phyloP scores from a whole-genome alignment of 2,888 invertebrate species.

The Oscheius onirici region DNA sequence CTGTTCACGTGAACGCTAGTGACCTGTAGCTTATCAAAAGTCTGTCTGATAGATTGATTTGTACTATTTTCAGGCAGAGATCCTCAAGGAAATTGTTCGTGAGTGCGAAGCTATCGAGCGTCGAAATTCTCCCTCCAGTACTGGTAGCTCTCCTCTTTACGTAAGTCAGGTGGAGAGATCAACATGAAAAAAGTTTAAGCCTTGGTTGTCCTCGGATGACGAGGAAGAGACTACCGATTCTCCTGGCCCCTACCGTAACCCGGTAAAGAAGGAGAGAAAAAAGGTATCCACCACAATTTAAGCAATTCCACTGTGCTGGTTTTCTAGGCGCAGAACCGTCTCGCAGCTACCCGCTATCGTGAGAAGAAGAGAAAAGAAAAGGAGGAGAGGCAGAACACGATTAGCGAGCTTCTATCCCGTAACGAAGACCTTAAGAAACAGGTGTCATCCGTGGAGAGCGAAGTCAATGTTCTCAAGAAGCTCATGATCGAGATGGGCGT shows the following conservation, averaged over 20 bases:
- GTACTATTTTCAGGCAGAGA: constrained; percentile 53
- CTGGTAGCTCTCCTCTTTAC: constrained; percentile 21
- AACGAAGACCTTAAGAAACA: constrained; percentile 41
- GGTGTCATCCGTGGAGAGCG: constrained; percentile 52
- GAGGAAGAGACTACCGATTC: constrained; percentile 36
- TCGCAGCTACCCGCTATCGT: constrained; percentile 52
- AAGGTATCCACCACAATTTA: constrained; percentile 27
- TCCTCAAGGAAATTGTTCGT: constrained; percentile 66
- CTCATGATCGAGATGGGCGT: constrained; percentile 59
- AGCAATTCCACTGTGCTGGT: not conserved
- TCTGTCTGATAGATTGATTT: not conserved
- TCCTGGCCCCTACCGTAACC: constrained; percentile 27
- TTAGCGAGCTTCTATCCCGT: constrained; percentile 35
- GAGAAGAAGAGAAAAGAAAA: constrained; percentile 52
- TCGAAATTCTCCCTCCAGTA: constrained; percentile 24
- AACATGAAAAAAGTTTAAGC: not conserved
- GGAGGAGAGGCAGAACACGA: constrained; percentile 36
- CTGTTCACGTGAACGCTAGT: constrained; percentile 8
- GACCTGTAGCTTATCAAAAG: constrained; percentile 3
- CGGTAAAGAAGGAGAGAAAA: constrained; percentile 48
- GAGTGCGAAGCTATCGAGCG: constrained; percentile 65
- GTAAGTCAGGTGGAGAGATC: not conserved
- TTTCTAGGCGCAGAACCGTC: constrained; percentile 46
- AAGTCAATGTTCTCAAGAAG: constrained; percentile 62
- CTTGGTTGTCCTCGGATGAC: constrained; percentile 39